Conservation (phyloP, 2,888 invertebrate species). For the Myopa tessellatipennis region DNA sequence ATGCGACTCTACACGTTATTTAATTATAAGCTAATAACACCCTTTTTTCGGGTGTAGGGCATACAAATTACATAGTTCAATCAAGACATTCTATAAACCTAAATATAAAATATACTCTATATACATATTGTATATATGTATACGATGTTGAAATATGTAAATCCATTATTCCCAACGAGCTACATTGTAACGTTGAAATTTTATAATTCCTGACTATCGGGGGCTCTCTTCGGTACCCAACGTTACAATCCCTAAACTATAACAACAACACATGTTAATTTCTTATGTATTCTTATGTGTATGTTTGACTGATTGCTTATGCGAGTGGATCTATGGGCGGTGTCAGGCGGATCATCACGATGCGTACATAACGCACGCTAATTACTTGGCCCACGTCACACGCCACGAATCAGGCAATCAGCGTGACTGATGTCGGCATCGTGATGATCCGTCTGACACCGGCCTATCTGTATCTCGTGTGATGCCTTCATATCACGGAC, state of each 20-base stretch:
- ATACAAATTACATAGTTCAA: no score
- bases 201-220: slow-evolving; percentile 14
- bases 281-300: no score
- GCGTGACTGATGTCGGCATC: not conserved
- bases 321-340: not conserved
- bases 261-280: slow-evolving; percentile 8
- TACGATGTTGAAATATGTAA: not conserved
- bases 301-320: not conserved
- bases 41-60: no score
- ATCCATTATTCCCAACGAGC: not conserved
- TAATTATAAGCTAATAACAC: no score
- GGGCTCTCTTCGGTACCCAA: not conserved
- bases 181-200: not conserved
- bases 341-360: not conserved
- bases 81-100: no score
- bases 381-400: not conserved
- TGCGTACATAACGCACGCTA: not conserved
- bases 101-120: no score
- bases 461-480: not conserved
- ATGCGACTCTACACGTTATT: no score
- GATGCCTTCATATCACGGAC: slow-evolving; percentile 12
- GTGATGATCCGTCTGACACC: no score
- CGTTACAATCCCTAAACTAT: not conserved
- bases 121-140: not conserved
- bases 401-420: not conserved